These are phyloP conservation scores for Anolis apletophallus DNA, from an alignment of 2,797 vertebrate species.

Conservation along the genomic window DNA sequence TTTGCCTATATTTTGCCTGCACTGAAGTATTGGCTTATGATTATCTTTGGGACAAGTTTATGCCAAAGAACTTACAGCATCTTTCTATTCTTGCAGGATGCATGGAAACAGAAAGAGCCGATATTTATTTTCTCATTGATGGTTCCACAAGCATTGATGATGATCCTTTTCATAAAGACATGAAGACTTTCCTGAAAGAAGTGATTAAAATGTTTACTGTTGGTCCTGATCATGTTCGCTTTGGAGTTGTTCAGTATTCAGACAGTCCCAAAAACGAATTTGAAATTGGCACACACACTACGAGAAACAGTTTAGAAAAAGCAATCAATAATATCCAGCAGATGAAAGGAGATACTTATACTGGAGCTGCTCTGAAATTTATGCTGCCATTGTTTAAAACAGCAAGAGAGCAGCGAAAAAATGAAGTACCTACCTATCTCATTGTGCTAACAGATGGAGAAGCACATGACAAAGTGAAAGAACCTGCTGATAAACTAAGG, in stretches of 20 bases:
- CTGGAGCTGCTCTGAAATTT: constrained; percentile 59
- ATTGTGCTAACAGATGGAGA: constrained; percentile 64
- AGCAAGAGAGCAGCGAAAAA: constrained; percentile 51
- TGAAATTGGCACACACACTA: constrained; percentile 49
- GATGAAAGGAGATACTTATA: constrained; percentile 41
- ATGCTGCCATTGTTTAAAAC: constrained; percentile 56
- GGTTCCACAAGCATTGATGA: constrained; percentile 64
- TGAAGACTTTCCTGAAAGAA: constrained; percentile 71
- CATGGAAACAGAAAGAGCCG: constrained; percentile 70
- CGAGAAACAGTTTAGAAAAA: constrained; percentile 53
- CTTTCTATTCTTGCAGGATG: constrained; percentile 64
- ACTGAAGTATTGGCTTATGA: not conserved
- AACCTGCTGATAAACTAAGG: constrained; percentile 44
- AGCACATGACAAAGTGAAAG: constrained; percentile 57
- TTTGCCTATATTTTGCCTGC: not conserved
- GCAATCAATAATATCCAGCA: constrained; percentile 71
- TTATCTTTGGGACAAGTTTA: not conserved
- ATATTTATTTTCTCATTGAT: constrained; percentile 76
- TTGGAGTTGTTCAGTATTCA: constrained; percentile 68
- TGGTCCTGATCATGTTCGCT: constrained; percentile 62
- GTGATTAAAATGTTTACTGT: constrained; percentile 67
- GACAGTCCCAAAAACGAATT: constrained; percentile 56
- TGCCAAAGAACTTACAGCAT: not conserved
- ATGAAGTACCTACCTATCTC: constrained; percentile 61
- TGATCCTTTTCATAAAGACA: constrained; percentile 56